Base-by-base conservation (phyloP, 2,797 vertebrate genomes). In the Microctenopoma lineatum region DNA sequence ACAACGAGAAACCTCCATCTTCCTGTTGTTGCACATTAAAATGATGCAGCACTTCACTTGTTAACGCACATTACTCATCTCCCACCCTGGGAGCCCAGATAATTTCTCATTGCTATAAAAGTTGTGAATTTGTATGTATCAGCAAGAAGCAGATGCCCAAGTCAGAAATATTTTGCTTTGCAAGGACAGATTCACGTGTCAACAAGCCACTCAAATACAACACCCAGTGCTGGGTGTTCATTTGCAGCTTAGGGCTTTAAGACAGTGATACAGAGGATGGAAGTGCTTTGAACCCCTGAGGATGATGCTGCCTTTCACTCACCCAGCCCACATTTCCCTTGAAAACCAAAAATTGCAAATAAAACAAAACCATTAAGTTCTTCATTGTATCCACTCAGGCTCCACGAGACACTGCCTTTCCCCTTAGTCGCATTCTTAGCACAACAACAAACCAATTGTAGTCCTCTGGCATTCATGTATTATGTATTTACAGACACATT, bases 111-210 rank as follows among this genome's bases (percentile, higher is more conserved):
- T 63, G 76, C 77, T 69, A 46, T 63, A 62, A 86, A 82, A 84
- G 63, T 80, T 79, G 70, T 57, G 69, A 82, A 73, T 76, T 86
- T 70, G 51, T 80, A 84, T 80, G 70, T 92, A 91, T 92, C 89
- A 77, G 78, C 75, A 26, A 80, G 78, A 89, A 91, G 87, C 92
- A 93, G 86, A 88, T 69, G 75, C 70, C 63, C 38, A 13, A 82
- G 71, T 75, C 70, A 71, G 70, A 84, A 78, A 68, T 71, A 50
- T 76, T 76, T 56, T 21, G 76, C 77, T 73, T 87, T 68, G 77
- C 79, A 73, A 75, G 85, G 70, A 71, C 64, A 73, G 64, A 70
- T 84, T 84, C 63, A 70, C 73, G 65, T 55, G 67, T 87, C 76
- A 83, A 64, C 74, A 77, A 86, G 67, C 73, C 70, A 68, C 84